A percentile compares a stretch with the other conserved stretches of the same genome.
Evolutionary conservation across 2,888 invertebrate genomes (phyloP).

Genomic region (Automeris io): DNA sequence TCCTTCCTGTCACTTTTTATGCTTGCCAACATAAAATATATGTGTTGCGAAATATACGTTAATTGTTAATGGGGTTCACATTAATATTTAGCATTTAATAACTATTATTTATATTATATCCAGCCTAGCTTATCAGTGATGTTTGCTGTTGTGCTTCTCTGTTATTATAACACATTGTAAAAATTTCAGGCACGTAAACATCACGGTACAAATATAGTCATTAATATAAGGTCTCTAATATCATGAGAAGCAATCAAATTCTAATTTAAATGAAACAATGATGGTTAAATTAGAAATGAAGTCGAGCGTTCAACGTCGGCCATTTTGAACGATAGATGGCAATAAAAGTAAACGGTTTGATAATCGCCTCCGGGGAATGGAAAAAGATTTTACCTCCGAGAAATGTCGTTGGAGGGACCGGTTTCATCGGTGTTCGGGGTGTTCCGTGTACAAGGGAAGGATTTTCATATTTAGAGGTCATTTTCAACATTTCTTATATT

Average conservation of each 20-base stretch:
- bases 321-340: constrained; percentile 33
- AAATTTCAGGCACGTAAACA: no score
- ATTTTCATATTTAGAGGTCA: not conserved
- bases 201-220: no score
- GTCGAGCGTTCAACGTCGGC: constrained; percentile 52
- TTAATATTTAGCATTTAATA: no score
- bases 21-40: no score
- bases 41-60: no score
- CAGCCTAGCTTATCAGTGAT: no score
- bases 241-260: constrained; percentile 47
- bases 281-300: constrained; percentile 59
- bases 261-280: constrained; percentile 58
- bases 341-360: constrained; percentile 34
- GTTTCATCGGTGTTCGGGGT: not conserved
- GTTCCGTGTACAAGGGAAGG: not conserved
- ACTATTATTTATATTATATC: no score
- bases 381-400: not conserved
- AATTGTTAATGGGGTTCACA: no score
- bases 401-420: not conserved
- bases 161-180: no score
- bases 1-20: no score
- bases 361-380: constrained; percentile 26
- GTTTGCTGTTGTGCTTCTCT: no score
- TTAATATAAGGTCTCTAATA: constrained; percentile 1
- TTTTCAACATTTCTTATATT: no score